These are phyloP conservation scores for Erannis defoliaria DNA, from an alignment of 2,888 invertebrate genomes.

Conservation along the genomic window DNA sequence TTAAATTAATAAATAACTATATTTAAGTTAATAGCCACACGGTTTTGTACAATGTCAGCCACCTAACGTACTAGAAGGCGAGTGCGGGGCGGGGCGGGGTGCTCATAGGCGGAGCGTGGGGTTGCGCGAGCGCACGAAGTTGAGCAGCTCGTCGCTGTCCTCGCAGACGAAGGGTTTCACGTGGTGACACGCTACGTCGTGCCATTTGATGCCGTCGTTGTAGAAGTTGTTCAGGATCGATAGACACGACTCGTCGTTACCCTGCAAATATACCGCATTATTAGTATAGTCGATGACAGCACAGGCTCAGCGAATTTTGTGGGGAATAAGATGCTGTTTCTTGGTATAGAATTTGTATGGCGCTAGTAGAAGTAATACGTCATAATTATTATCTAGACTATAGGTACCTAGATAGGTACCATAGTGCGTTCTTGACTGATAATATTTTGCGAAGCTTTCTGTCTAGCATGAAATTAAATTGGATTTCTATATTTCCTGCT, in stretches of 20 bases:
- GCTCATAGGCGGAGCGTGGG: slow-evolving; percentile 92
- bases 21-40: slow-evolving; percentile 70
- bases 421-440: too few species aligned
- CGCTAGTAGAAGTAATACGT: too few species aligned
- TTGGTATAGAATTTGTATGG: too few species aligned
- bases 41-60: slow-evolving; percentile 83
- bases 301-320: too few species aligned
- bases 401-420: too few species aligned
- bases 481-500: too few species aligned
- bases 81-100: slow-evolving; percentile 29
- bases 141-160: slow-evolving; percentile 95
- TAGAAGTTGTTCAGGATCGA: slow-evolving; percentile 97
- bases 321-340: too few species aligned
- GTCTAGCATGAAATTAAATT: too few species aligned
- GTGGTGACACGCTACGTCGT: slow-evolving; percentile 95
- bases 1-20: slow-evolving; percentile 79
- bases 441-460: too few species aligned
- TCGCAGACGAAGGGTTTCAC: slow-evolving; percentile 96
- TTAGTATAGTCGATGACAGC: not conserved
- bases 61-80: slow-evolving; percentile 67
- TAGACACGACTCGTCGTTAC: slow-evolving; percentile 96
- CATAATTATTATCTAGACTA: too few species aligned
- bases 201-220: slow-evolving; percentile 95
- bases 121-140: slow-evolving; percentile 96
- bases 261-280: slow-evolving; percentile 76